Base-by-base conservation (phyloP, 92 coral and sea anemone species). In the Muricea muricata region DNA sequence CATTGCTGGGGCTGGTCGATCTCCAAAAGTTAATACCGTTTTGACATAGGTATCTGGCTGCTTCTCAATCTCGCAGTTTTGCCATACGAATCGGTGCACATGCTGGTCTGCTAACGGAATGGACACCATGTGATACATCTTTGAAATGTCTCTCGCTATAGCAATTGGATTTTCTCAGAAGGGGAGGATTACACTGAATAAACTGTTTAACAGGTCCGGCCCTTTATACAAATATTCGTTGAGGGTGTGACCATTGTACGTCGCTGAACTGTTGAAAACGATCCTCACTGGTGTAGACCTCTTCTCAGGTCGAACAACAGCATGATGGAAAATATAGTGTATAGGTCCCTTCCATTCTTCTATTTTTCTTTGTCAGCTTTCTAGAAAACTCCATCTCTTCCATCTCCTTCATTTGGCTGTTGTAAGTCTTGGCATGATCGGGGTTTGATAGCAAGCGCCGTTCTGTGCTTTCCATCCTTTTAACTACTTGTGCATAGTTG, bases 321-420 rank as follows among this genome's bases (percentile, higher is more conserved):
- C 94, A 20, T 88, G 87, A 63, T 91, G 94, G 1, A 89, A 73
- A 1, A 91, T 81, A 45, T 91, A 87, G 68, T 91, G 91, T 17
- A 74, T 74, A 24, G 92, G 90, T 7, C 90, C 90, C 11, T 55
- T 65, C 45, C 66, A 86, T 40, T 48, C 73, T 10, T 47, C 39
- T 12, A 25, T 39, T 52, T 87, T 75, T 56, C 81, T 33, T 23
- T 74, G 32, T 61, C 28, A 89, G 37, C 84, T 81, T 89, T 24
- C 90, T 61, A 11, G 90, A 39, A 37, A 87, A 87, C 45, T 76
- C 68, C 80, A 86, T 80, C 1, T 87, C 86, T 35, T 80, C 90
- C 90, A 87, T 80, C 20, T 89, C 92, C 55, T 70, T 84, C 1
- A 84, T 77, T 39, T 84, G 85, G 65, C 25, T 63, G 50, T 80